A percentile compares a stretch with the other conserved stretches of the same genome.
These are phyloP conservation scores for Ariolimax columbianus DNA, from an alignment of 2,888 invertebrate species.

Conservation along the genomic window DNA sequence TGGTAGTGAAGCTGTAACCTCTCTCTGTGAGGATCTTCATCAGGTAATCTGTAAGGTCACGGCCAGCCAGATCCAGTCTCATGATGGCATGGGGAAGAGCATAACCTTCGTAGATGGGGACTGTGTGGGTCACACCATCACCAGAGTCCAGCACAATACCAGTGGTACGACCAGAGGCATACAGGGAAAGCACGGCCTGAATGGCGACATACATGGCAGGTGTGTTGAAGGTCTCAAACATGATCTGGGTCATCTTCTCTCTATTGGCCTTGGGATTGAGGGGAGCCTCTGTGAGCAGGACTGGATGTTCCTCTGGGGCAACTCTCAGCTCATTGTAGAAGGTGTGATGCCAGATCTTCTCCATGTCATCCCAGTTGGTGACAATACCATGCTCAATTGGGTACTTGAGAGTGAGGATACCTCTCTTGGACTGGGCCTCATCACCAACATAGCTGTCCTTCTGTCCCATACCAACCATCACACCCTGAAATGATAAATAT, in stretches of 20 bases:
- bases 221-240: constrained; percentile 14
- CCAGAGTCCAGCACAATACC: constrained; percentile 14
- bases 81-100: constrained; percentile 17
- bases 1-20: constrained; percentile 16
- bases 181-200: constrained; percentile 7
- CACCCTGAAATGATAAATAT: neutral
- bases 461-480: constrained; percentile 91
- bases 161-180: neutral
- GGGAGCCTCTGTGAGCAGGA: constrained; percentile 12
- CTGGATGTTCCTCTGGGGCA: constrained; percentile 14
- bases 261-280: constrained; percentile 14
- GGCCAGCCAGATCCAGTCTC: constrained; percentile 12
- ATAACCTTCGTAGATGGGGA: constrained; percentile 17
- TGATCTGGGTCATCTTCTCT: constrained; percentile 23
- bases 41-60: constrained; percentile 19
- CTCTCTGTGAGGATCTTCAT: constrained; percentile 23
- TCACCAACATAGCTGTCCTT: constrained; percentile 53
- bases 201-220: constrained; percentile 3
- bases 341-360: constrained; percentile 21
- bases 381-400: constrained; percentile 14
- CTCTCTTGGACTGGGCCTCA: constrained; percentile 16
- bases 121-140: constrained; percentile 17
- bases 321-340: constrained; percentile 21
- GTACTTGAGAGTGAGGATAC: constrained; percentile 18
- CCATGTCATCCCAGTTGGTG: constrained; percentile 21